A percentile compares a stretch with the other conserved stretches of the same genome.
phyloP scores from a whole-genome alignment of 2,797 vertebrate species.

The Orientallactaga sibirica region DNA sequence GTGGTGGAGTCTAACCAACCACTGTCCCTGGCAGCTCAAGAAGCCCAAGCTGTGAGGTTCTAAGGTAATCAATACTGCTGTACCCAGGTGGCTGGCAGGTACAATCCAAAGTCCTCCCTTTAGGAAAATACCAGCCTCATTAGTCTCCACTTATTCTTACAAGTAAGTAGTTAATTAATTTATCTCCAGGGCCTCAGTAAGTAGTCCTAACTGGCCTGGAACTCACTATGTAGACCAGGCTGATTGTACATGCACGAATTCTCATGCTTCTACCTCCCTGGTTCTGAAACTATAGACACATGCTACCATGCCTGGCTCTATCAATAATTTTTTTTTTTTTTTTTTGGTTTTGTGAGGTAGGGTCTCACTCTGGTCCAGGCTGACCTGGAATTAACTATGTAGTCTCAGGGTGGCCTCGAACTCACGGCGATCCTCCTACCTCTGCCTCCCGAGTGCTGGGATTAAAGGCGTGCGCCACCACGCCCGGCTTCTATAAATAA shows the following conservation, averaged over 20 bases:
- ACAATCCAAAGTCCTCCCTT: not conserved
- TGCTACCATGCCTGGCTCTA: not conserved
- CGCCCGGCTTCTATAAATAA: no score
- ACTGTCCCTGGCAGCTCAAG: not conserved
- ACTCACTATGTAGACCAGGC: not conserved
- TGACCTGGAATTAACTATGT: no score
- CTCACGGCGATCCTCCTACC: no score
- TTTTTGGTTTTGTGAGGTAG: no score
- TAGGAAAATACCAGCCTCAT: not conserved
- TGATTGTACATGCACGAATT: not conserved
- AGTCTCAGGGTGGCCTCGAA: no score
- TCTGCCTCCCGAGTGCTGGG: no score
- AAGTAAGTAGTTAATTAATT: not conserved
- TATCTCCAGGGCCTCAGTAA: not conserved
- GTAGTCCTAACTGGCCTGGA: not conserved
- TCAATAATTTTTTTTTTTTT: not conserved
- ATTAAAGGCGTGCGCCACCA: no score
- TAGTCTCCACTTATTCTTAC: not conserved
- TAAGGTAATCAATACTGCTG: not conserved
- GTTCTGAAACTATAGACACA: not conserved
- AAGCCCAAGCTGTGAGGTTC: not conserved
- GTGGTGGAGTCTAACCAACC: not conserved
- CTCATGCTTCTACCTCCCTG: not conserved
- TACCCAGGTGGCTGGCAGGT: not conserved
- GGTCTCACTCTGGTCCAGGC: no score